A percentile compares a stretch with the other conserved stretches of the same genome.
phyloP scores from a whole-genome alignment of 2,888 invertebrate genomes.

The Conus canariensis region DNA sequence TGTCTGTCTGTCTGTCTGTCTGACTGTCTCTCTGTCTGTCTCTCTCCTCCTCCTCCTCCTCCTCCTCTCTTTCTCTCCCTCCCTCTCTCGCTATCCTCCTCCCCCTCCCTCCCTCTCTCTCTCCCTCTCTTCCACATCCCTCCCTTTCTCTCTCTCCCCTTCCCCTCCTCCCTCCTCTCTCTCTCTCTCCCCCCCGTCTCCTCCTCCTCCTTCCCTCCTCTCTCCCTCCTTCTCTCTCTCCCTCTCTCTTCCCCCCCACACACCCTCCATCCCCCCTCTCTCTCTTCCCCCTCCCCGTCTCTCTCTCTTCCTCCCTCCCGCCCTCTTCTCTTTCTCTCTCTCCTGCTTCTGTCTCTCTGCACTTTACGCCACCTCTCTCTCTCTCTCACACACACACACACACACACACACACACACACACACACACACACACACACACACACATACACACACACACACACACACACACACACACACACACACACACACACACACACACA shows the following conservation, averaged over 20 bases:
- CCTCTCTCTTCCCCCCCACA: background rate
- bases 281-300: background rate
- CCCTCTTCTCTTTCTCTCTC: background rate
- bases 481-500: no score
- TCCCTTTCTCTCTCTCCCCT: background rate
- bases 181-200: background rate
- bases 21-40: background rate
- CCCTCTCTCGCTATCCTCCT: no score
- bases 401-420: no score
- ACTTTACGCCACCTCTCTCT: background rate
- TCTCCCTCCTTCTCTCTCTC: no score
- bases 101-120: background rate
- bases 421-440: no score
- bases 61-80: background rate
- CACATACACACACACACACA: no score
- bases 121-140: background rate
- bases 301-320: background rate
- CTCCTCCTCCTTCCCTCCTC: no score
- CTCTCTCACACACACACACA: background rate
- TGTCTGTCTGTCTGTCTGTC: background rate
- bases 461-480: no score
- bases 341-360: background rate
- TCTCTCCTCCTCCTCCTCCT: background rate
- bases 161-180: background rate
- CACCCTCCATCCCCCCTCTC: background rate